These are phyloP conservation scores for Ceratoteleas bidentatus DNA, from an alignment of 1,140 invertebrate genomes.

Conservation along the genomic window DNA sequence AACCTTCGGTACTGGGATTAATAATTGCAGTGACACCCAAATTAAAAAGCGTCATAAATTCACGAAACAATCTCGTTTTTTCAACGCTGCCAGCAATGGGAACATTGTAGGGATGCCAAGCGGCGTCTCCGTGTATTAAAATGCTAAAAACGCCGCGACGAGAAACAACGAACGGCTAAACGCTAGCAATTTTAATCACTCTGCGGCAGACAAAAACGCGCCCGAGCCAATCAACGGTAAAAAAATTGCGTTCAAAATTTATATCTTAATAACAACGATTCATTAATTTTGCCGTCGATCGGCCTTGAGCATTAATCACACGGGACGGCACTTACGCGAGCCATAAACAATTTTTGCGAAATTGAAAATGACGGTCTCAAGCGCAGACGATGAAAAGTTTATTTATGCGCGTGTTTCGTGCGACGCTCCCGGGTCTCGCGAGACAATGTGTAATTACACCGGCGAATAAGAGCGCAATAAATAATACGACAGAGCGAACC, in stretches of 20 bases:
- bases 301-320: conserved; percentile 56
- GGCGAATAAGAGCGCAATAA: conserved; percentile 62
- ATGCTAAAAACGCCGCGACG: not conserved
- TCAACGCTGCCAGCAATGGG: not conserved
- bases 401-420: conserved; percentile 53
- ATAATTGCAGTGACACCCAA: too few relatives aligned
- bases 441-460: conserved; percentile 62
- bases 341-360: conserved; percentile 64
- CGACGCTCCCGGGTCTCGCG: conserved; percentile 31
- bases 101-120: not conserved
- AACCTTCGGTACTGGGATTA: too few relatives aligned
- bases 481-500: conserved; percentile 53
- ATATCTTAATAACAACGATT: conserved; percentile 49
- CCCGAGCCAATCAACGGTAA: too few relatives aligned
- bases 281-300: conserved; percentile 46
- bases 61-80: too few relatives aligned
- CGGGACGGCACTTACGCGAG: conserved; percentile 40
- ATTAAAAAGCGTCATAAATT: too few relatives aligned
- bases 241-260: too few relatives aligned
- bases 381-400: conserved; percentile 60
- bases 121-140: too few relatives aligned
- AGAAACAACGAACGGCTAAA: not conserved
- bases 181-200: not conserved
- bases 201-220: not conserved
- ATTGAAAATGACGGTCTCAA: conserved; percentile 64